Conservation (phyloP, 2,797 vertebrate genomes). For the Euphonia xanthogaster region DNA sequence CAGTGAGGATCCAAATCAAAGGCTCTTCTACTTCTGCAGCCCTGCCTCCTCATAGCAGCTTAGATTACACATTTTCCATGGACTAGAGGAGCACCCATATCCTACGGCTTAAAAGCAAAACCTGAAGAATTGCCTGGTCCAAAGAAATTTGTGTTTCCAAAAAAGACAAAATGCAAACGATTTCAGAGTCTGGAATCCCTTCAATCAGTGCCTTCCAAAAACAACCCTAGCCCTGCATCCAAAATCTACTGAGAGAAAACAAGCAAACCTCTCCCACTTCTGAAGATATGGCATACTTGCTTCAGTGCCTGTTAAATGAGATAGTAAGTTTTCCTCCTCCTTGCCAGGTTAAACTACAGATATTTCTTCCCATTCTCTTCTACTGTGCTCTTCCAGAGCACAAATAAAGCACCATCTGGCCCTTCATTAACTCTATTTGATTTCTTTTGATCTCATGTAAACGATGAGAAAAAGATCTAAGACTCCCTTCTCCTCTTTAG, state of each 20-base stretch:
- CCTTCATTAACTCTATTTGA: conserved; percentile 68
- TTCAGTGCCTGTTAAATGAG: conserved; percentile 31
- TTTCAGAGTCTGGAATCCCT: conserved; percentile 59
- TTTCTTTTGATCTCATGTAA: conserved; percentile 73
- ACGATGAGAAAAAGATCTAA: conserved; percentile 70
- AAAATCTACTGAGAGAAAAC: conserved; percentile 50
- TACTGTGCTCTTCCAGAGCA: conserved; percentile 31
- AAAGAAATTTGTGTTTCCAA: conserved; percentile 22
- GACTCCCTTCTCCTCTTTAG: conserved; percentile 59
- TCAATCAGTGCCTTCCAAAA: background rate
- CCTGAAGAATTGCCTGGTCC: background rate
- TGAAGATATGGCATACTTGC: conserved; percentile 40
- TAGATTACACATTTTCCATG: conserved; percentile 48
- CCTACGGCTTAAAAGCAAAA: conserved; percentile 14
- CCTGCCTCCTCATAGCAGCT: conserved; percentile 14
- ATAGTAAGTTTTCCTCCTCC: conserved; percentile 38
- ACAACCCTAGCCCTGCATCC: background rate
- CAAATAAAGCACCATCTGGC: conserved; percentile 70
- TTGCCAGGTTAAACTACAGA: conserved; percentile 60
- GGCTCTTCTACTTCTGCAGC: conserved; percentile 19
- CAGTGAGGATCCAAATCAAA: conserved; percentile 62
- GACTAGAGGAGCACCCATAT: background rate
- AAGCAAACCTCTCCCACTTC: conserved; percentile 47
- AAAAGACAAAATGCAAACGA: conserved; percentile 36
- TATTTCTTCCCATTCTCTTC: conserved; percentile 39